These are phyloP conservation scores for Glossosoma conforme DNA, from an alignment of 1,140 invertebrate genomes.

Conservation along the genomic window DNA sequence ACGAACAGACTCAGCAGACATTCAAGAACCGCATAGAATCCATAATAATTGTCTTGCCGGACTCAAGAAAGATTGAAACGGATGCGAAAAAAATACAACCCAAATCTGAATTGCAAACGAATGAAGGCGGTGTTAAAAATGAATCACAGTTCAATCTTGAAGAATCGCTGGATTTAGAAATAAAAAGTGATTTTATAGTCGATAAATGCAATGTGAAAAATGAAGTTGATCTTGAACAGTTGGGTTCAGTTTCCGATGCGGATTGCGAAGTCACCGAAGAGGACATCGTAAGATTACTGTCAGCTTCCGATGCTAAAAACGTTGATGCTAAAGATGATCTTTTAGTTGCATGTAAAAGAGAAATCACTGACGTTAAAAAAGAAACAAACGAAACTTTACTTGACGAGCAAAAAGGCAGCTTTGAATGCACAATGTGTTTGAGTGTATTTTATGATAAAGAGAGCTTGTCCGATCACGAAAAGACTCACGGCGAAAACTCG, in stretches of 20 bases:
- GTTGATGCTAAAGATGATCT: slow-evolving; percentile 2
- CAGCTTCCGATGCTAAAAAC: slow-evolving; percentile 3
- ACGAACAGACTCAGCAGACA: slow-evolving; percentile 6
- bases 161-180: not conserved
- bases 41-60: slow-evolving; percentile 18
- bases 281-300: too few relatives aligned
- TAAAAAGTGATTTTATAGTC: not conserved
- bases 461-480: slow-evolving; percentile 14
- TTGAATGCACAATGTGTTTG: slow-evolving; percentile 25
- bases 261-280: not conserved
- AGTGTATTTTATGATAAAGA: slow-evolving; percentile 11
- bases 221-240: not conserved
- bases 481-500: slow-evolving; percentile 13
- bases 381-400: not conserved
- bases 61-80: slow-evolving; percentile 4
- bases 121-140: not conserved
- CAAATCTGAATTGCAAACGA: not conserved
- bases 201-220: not conserved
- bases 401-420: not conserved
- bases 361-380: not conserved
- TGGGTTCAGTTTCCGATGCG: not conserved
- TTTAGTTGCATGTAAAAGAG: not conserved
- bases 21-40: slow-evolving; percentile 7
- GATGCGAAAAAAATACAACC: not conserved
- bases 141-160: not conserved